Conservation (phyloP, 2,888 invertebrate genomes). For the Ennomos erosarius region DNA sequence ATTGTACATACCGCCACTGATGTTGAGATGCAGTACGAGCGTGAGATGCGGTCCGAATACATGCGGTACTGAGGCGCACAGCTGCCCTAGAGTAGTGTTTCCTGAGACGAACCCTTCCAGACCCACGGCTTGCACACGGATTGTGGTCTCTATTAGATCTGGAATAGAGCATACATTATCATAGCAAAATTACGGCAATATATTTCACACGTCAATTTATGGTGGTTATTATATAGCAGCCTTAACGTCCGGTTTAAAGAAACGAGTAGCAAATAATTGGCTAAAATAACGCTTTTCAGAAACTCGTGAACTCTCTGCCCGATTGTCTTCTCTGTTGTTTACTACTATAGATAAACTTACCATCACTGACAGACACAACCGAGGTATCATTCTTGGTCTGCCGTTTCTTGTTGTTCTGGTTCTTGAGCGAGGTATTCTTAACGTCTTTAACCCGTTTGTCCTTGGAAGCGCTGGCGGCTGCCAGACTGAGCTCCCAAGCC, state of each 20-base stretch:
- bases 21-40: conserved; percentile 65
- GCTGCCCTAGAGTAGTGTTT: conserved; percentile 69
- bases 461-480: conserved; percentile 94
- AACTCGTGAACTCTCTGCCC: too few relatives aligned
- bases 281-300: too few relatives aligned
- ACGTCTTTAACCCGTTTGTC: conserved; percentile 95
- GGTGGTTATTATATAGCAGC: too few relatives aligned
- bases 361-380: conserved; percentile 61
- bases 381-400: conserved; percentile 61
- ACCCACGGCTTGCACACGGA: conserved; percentile 69
- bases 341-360: conserved; percentile 43
- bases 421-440: conserved; percentile 86
- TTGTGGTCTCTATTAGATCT: conserved; percentile 66
- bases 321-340: too few relatives aligned
- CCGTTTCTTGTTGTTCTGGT: conserved; percentile 70
- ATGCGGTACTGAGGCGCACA: conserved; percentile 69
- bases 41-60: conserved; percentile 74
- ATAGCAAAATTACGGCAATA: too few relatives aligned
- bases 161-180: conserved; percentile 19
- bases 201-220: too few relatives aligned
- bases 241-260: too few relatives aligned
- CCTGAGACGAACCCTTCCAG: conserved; percentile 72
- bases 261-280: too few relatives aligned
- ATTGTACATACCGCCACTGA: conserved; percentile 49
- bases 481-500: conserved; percentile 91